Conservation (phyloP, 2,113 vertebrate species). For the Corythaeola cristata region DNA sequence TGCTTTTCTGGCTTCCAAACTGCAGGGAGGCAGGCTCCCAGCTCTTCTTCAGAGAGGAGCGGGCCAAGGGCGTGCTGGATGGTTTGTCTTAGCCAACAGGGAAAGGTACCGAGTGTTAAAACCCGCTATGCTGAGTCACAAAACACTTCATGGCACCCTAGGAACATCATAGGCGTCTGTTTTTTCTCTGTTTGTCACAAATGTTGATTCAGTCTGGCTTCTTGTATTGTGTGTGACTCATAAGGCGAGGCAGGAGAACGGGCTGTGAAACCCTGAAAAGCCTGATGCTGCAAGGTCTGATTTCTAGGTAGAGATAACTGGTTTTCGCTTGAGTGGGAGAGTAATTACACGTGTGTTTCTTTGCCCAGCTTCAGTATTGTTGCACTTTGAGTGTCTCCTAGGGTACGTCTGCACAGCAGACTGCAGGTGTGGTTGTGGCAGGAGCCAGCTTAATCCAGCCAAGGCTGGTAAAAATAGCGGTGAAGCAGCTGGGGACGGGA, state of each 20-base stretch:
- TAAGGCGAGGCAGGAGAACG: not conserved
- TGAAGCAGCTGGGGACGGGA: not conserved
- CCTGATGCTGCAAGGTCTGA: not conserved
- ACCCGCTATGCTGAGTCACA: slow-evolving; percentile 42
- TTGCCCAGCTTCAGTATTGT: not conserved
- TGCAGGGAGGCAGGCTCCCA: not conserved
- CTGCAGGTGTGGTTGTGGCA: slow-evolving; percentile 14
- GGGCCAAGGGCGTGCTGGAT: not conserved
- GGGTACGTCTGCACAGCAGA: not conserved
- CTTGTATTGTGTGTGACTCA: slow-evolving; percentile 23
- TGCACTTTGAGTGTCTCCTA: not conserved
- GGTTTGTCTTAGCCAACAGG: not conserved
- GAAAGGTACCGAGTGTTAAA: slow-evolving; percentile 45
- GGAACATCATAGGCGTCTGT: not conserved
- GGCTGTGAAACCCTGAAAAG: not conserved
- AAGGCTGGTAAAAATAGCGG: not conserved
- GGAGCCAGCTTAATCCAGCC: not conserved
- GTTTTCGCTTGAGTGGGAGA: slow-evolving; percentile 24
- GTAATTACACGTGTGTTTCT: slow-evolving; percentile 4
- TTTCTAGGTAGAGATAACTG: not conserved
- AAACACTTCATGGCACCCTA: slow-evolving; percentile 40
- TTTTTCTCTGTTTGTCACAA: slow-evolving; percentile 41
- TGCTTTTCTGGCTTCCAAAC: not conserved
- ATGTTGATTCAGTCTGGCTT: slow-evolving; percentile 44
- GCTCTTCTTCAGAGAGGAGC: not conserved